phyloP scores from a whole-genome alignment of 2,113 vertebrate species.

The Dicerorhinus sumatrensis region DNA sequence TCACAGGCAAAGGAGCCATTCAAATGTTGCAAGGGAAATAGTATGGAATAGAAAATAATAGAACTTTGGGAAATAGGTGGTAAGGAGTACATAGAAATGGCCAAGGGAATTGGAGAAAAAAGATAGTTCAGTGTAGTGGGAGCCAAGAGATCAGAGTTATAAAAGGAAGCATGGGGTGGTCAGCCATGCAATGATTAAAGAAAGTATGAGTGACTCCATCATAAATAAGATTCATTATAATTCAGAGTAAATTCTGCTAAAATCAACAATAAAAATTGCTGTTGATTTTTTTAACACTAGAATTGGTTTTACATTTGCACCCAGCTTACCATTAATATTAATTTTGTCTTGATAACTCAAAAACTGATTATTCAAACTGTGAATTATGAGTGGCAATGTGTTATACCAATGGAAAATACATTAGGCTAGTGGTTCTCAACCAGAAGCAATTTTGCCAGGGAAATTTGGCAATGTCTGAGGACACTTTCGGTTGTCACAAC shows the following conservation, averaged over 20 bases:
- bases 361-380: not conserved
- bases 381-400: not conserved
- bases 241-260: not conserved
- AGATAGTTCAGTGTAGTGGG: not conserved
- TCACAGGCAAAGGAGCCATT: not conserved
- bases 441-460: not conserved
- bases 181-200: not conserved
- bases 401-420: not conserved
- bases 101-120: not conserved
- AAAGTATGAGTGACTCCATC: not conserved
- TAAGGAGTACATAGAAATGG: not conserved
- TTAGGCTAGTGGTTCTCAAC: not conserved
- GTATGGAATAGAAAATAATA: not conserved
- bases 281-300: not conserved
- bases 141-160: not conserved
- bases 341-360: constrained; percentile 14
- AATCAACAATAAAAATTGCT: not conserved
- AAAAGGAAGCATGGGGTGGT: not conserved
- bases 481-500: not conserved
- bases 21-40: not conserved
- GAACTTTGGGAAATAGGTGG: not conserved
- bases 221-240: not conserved
- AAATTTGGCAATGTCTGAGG: not conserved
- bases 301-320: constrained; percentile 22
- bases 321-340: not conserved